phyloP scores from a whole-genome alignment of 30 jellyfish, hydroid and myxozoan species.

The Hydractinia echinata region DNA sequence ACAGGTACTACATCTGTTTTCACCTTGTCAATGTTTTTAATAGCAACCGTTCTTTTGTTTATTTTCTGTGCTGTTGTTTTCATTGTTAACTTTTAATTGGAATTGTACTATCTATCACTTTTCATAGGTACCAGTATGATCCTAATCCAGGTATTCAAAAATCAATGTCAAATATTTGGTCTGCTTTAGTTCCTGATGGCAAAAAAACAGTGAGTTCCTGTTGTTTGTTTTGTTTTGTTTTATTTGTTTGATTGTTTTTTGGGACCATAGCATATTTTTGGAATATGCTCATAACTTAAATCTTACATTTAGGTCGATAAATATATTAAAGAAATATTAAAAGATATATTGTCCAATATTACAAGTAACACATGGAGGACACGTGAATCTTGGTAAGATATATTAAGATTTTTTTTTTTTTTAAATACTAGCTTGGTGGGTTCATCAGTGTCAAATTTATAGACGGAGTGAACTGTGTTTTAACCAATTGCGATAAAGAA shows the following conservation, averaged over 20 bases:
- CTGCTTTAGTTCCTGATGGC: slow-evolving; percentile 85
- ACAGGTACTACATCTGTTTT: slow-evolving; percentile 43
- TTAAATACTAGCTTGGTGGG: too few species aligned
- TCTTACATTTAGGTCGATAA: slow-evolving; percentile 59
- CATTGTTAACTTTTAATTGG: background rate
- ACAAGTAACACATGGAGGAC: slow-evolving; percentile 74
- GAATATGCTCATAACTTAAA: background rate
- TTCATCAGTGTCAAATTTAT: too few species aligned
- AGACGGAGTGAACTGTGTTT: too few species aligned
- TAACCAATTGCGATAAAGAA: too few species aligned
- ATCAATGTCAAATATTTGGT: slow-evolving; percentile 92
- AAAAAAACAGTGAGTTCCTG: slow-evolving; percentile 58
- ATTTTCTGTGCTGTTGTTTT: background rate
- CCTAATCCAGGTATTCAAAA: slow-evolving; percentile 80
- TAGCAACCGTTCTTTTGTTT: background rate
- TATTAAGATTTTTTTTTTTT: background rate
- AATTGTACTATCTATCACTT: background rate
- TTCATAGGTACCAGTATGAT: slow-evolving; percentile 80
- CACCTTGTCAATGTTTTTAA: background rate
- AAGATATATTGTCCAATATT: slow-evolving; percentile 64
- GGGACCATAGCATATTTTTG: background rate
- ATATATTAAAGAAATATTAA: slow-evolving; percentile 48
- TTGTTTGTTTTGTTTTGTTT: too few species aligned
- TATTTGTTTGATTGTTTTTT: background rate
- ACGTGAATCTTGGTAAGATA: slow-evolving; percentile 74